A percentile compares a stretch with the other conserved stretches of the same genome.
Evolutionary conservation across 2,113 vertebrate genomes (phyloP).

Genomic region (Melanostigma gelatinosum): DNA sequence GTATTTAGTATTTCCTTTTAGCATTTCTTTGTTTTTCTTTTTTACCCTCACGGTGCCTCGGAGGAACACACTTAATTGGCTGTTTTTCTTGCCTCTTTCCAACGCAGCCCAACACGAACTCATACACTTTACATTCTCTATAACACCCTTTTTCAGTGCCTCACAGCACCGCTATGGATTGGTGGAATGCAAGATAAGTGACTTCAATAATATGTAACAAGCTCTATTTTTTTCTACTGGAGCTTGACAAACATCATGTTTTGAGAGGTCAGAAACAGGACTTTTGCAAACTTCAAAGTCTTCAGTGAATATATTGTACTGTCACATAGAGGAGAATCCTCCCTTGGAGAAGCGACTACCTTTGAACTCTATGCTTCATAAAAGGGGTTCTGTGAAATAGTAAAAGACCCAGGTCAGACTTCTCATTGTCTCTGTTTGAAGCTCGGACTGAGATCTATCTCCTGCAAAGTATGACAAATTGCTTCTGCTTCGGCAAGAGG

Average conservation of each 20-base stretch:
- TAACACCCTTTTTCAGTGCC: slow-evolving; percentile 25
- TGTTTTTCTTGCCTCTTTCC: slow-evolving; percentile 32
- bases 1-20: neutral
- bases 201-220: slow-evolving; percentile 9
- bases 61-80: slow-evolving; percentile 34
- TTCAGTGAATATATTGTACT: slow-evolving; percentile 52
- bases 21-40: neutral
- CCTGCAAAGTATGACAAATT: slow-evolving; percentile 66
- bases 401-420: slow-evolving; percentile 51
- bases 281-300: slow-evolving; percentile 44
- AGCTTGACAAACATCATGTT: neutral
- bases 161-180: slow-evolving; percentile 16
- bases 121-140: slow-evolving; percentile 7
- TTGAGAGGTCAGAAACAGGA: slow-evolving; percentile 33
- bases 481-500: slow-evolving; percentile 49
- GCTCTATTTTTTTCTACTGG: neutral
- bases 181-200: neutral
- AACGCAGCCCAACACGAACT: slow-evolving; percentile 28
- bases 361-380: slow-evolving; percentile 68
- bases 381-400: slow-evolving; percentile 49
- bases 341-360: slow-evolving; percentile 30
- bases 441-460: slow-evolving; percentile 53
- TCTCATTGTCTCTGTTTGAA: slow-evolving; percentile 61
- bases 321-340: slow-evolving; percentile 43
- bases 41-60: neutral